Evolutionary conservation across 1,140 invertebrate genomes (phyloP).

Genomic region (Drosophila novamexicana): DNA sequence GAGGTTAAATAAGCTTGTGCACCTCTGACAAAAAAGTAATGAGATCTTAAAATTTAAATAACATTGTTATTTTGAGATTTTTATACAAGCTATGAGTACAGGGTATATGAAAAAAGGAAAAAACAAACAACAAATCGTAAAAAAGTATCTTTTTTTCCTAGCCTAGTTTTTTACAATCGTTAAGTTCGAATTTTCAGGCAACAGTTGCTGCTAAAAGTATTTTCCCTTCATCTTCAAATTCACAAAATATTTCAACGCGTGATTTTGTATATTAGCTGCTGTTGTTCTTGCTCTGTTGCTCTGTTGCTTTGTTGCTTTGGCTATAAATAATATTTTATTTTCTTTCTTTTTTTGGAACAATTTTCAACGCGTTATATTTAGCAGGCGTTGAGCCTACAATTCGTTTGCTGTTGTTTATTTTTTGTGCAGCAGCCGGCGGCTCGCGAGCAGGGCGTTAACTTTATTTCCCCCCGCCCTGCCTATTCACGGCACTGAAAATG

Average conservation of each 20-base stretch:
- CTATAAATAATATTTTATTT: slow-evolving; percentile 82
- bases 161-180: slow-evolving; percentile 40
- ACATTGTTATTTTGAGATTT: too few species aligned
- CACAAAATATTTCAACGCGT: slow-evolving; percentile 60
- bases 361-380: slow-evolving; percentile 72
- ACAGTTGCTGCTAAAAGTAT: slow-evolving; percentile 28
- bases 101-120: not conserved
- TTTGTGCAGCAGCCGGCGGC: slow-evolving; percentile 35
- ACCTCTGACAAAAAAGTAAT: too few species aligned
- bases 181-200: slow-evolving; percentile 34
- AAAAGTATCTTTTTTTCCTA: slow-evolving; percentile 1
- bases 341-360: slow-evolving; percentile 77
- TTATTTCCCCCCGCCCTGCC: slow-evolving; percentile 23
- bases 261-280: slow-evolving; percentile 49
- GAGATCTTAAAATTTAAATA: too few species aligned
- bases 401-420: slow-evolving; percentile 79
- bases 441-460: slow-evolving; percentile 32
- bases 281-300: slow-evolving; percentile 13
- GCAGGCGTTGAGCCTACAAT: slow-evolving; percentile 71
- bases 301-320: slow-evolving; percentile 44
- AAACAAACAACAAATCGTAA: too few species aligned
- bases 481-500: slow-evolving; percentile 17
- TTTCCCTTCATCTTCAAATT: slow-evolving; percentile 59
- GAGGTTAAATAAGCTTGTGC: too few species aligned
- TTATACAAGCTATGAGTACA: too few species aligned